Conservation (phyloP, 2,888 invertebrate species). For the Autographa pulchrina region DNA sequence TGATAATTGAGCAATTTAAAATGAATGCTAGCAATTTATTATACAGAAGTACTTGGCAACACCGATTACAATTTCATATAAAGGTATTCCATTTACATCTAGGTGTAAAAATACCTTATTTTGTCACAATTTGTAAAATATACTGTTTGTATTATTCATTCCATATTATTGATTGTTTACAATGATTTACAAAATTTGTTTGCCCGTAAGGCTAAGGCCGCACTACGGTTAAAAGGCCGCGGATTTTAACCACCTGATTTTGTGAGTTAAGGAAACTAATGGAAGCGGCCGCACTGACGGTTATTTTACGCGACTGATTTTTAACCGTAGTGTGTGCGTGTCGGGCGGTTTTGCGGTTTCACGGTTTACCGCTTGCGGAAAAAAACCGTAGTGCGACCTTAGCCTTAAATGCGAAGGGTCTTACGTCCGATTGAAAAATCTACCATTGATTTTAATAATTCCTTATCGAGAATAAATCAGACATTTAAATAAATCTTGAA, state of each 20-base stretch:
- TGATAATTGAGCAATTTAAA: slow-evolving; percentile 38
- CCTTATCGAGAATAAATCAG: not conserved
- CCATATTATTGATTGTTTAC: not conserved
- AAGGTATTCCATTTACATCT: slow-evolving; percentile 3
- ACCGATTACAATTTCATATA: slow-evolving; percentile 7
- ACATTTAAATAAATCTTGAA: not conserved
- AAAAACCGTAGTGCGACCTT: no score
- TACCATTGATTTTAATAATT: not conserved
- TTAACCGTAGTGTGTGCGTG: no score
- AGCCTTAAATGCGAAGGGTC: no score
- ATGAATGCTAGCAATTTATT: slow-evolving; percentile 17
- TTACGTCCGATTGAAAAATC: slow-evolving; percentile 8
- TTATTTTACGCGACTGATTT: no score
- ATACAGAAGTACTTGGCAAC: slow-evolving; percentile 35
- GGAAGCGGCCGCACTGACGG: no score
- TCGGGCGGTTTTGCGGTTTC: no score
- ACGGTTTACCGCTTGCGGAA: no score
- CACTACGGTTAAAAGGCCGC: no score
- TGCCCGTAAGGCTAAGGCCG: not conserved
- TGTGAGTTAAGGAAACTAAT: no score
- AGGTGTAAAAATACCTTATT: not conserved
- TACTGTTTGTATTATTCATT: slow-evolving; percentile 5
- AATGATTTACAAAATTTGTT: slow-evolving; percentile 13
- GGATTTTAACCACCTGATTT: no score
- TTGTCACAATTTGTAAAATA: slow-evolving; percentile 8